Base-by-base conservation (phyloP, 2,797 vertebrate genomes). In the Anabacerthia variegaticeps region DNA sequence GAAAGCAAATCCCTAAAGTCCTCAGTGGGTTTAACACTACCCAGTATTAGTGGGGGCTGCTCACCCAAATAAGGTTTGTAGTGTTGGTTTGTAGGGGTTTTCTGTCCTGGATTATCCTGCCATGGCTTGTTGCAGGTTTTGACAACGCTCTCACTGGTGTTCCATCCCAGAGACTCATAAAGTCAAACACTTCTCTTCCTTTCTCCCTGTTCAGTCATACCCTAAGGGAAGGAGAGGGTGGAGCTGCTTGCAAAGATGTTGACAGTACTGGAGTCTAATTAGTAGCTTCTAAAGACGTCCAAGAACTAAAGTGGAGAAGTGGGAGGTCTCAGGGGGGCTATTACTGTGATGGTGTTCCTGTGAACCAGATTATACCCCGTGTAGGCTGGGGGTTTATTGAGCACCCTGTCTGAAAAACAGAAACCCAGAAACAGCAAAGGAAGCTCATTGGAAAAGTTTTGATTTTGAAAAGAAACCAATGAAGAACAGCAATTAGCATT, bases 401-500 rank as follows among this genome's bases (percentile, higher is more conserved):
- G 52, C 54, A 36, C 61, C 37, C 28, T 49, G 44, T 11, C 34
- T 90, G 56, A 49, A 54, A 80, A 88, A 22, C 43, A 88, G 43
- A 56, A 89, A 39, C 8, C 19, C 48, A 71, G 49, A 88, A 78
- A 77, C 26, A 36, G 52, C n/a, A 66, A 61, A 69, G 81, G 56
- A 72, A 89, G 27, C 11, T n/a, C 13, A 30, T 1, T 78, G 58
- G 67, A 82, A 83, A 85, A 66, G 23, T 71, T 81, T 83, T 41
- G 32, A 71, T 90, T 93, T 69, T 74, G 76, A 95, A 93, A 90
- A 92, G 49, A 84, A 77, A 92, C 83, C 66, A 91, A 95, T 68
- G 95, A 92, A 93, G 48, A 80, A 34, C 28, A 92, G 61, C 62
- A 95, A 92, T 96, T 97, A 96, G 37, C 85, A 97, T 97, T 92